Percentiles rank a stretch among this genome's conserved stretches.
Conservation (phyloP, 2,113 vertebrate species). For the Verasper variegatus region DNA sequence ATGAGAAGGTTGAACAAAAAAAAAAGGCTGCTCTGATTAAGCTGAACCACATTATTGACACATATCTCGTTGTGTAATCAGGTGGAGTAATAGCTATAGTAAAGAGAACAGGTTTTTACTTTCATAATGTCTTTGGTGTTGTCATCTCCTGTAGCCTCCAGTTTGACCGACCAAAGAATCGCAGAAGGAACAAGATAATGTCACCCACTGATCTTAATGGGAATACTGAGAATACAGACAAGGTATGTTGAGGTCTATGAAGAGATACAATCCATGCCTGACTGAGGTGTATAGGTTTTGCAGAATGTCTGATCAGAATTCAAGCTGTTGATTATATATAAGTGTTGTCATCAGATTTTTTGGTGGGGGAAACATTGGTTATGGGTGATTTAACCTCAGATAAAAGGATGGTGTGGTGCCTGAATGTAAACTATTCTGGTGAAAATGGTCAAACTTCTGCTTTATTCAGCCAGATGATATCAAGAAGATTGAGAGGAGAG, state of each 20-base stretch:
- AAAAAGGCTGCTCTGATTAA: no score
- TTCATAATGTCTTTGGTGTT: background rate
- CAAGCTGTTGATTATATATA: no score
- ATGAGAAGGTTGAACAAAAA: conserved; percentile 52
- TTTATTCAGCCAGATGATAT: conserved; percentile 14
- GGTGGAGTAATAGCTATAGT: conserved; percentile 16
- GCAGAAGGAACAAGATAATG: background rate
- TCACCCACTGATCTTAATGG: background rate
- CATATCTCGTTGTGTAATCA: no score
- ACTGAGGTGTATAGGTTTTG: background rate
- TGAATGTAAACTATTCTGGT: background rate
- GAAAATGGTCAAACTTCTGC: background rate
- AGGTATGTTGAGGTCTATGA: conserved; percentile 37
- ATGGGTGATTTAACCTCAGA: no score
- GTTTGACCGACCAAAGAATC: background rate
- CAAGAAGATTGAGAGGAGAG: conserved; percentile 33
- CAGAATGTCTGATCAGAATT: no score
- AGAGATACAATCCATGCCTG: background rate
- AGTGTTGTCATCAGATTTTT: no score
- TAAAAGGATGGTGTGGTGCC: no score
- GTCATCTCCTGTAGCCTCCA: conserved; percentile 6
- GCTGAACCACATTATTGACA: no score
- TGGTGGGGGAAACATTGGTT: no score
- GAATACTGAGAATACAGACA: background rate
- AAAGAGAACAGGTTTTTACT: background rate